These are phyloP conservation scores for Rhagologus leucostigma DNA, from an alignment of 2,113 vertebrate genomes.

Conservation along the genomic window DNA sequence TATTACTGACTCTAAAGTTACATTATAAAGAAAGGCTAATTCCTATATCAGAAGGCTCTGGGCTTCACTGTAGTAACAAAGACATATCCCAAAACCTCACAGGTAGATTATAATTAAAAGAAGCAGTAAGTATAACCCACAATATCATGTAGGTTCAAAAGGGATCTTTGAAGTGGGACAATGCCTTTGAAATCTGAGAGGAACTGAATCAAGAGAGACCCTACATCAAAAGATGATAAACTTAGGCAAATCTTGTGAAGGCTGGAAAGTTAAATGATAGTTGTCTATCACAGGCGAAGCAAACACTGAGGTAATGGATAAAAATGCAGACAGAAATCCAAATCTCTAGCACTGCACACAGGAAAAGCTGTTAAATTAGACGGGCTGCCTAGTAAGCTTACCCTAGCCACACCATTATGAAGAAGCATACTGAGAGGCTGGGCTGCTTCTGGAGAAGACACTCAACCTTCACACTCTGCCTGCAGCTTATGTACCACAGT, in stretches of 20 bases:
- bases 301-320: not conserved
- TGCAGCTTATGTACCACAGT: not conserved
- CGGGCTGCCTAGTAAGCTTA: not conserved
- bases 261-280: not conserved
- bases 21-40: not conserved
- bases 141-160: not conserved
- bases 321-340: not conserved
- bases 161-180: not conserved
- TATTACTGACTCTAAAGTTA: not conserved
- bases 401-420: not conserved
- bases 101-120: not conserved
- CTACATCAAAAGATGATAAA: not conserved
- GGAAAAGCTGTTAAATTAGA: not conserved
- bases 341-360: not conserved
- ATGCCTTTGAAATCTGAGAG: constrained; percentile 1
- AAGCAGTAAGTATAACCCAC: not conserved
- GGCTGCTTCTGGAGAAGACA: not conserved
- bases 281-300: not conserved
- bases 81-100: not conserved
- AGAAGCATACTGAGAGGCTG: not conserved
- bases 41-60: not conserved
- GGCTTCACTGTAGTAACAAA: not conserved
- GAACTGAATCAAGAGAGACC: not conserved
- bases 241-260: not conserved
- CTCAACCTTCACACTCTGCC: not conserved